Conservation (phyloP, 2,797 vertebrate genomes). For the Cygnus olor region DNA sequence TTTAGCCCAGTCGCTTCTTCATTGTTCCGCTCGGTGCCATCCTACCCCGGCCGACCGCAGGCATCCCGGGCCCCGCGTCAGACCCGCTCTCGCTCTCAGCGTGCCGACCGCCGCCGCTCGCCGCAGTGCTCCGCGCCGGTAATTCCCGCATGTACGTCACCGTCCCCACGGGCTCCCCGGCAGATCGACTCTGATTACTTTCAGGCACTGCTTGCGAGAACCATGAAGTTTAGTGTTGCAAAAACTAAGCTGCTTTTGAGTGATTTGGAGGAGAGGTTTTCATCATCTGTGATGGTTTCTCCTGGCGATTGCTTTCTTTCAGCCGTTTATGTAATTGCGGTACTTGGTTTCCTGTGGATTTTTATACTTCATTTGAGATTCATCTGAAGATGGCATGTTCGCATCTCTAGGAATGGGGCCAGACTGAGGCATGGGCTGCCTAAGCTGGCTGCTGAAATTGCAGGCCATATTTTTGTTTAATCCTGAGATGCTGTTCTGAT, state of each 20-base stretch:
- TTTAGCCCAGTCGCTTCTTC: not conserved
- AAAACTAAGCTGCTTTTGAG: not conserved
- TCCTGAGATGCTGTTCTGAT: not conserved
- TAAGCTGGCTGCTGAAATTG: not conserved
- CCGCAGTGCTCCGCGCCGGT: rapidly evolving
- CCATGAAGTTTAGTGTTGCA: constrained; percentile 13
- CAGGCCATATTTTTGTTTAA: not conserved
- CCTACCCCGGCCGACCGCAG: not conserved
- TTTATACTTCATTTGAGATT: constrained; percentile 48
- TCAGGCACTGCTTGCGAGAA: not conserved
- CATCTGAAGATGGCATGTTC: constrained; percentile 20
- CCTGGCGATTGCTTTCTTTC: constrained; percentile 6
- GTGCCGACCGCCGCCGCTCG: not conserved
- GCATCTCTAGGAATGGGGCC: constrained; percentile 43
- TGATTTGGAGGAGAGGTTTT: constrained; percentile 30
- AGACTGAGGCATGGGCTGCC: constrained; percentile 19
- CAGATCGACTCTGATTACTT: not conserved
- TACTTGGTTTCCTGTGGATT: constrained; percentile 8
- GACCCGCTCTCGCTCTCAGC: rapidly evolving
- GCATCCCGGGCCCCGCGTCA: rapidly evolving
- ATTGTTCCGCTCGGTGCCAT: not conserved
- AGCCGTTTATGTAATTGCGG: constrained; percentile 14
- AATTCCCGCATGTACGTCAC: not conserved
- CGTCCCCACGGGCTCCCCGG: not conserved
- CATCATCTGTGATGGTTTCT: constrained; percentile 28